phyloP scores from a whole-genome alignment of 1,140 invertebrate species.

The Hestina assimilis region DNA sequence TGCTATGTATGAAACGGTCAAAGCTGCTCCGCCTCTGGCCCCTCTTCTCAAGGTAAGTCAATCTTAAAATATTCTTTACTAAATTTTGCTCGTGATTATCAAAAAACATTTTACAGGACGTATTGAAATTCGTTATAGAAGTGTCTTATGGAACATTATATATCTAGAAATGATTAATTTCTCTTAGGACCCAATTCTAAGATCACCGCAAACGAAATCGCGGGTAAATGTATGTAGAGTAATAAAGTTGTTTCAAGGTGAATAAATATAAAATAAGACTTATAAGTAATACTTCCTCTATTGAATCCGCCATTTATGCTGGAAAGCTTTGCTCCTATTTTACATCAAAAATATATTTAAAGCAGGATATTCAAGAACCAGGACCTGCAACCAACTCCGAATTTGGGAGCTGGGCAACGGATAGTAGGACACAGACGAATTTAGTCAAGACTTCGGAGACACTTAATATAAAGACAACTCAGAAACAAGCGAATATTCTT shows the following conservation, averaged over 20 bases:
- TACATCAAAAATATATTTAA: not conserved
- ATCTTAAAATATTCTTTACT: not conserved
- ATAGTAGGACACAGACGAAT: conserved; percentile 62
- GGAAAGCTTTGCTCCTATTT: too few relatives aligned
- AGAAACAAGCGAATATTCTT: conserved; percentile 57
- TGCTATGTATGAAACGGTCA: conserved; percentile 54
- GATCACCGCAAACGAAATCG: too few relatives aligned
- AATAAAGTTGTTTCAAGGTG: not conserved
- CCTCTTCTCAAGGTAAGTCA: conserved; percentile 30
- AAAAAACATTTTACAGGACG: too few relatives aligned
- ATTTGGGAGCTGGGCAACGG: conserved; percentile 69
- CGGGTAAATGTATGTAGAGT: too few relatives aligned
- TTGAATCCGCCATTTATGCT: too few relatives aligned
- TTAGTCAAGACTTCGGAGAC: conserved; percentile 66
- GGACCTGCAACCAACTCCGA: conserved; percentile 44
- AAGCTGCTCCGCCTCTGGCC: conserved; percentile 36
- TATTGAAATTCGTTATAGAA: too few relatives aligned
- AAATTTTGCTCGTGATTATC: not conserved
- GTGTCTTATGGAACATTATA: too few relatives aligned
- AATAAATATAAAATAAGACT: too few relatives aligned
- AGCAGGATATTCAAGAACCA: conserved; percentile 40
- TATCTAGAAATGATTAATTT: too few relatives aligned
- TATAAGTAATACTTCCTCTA: too few relatives aligned
- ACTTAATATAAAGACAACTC: conserved; percentile 41
- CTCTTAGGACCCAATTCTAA: too few relatives aligned